phyloP scores from a whole-genome alignment of 2,888 invertebrate species.

The Chrysotoxum bicinctum region DNA sequence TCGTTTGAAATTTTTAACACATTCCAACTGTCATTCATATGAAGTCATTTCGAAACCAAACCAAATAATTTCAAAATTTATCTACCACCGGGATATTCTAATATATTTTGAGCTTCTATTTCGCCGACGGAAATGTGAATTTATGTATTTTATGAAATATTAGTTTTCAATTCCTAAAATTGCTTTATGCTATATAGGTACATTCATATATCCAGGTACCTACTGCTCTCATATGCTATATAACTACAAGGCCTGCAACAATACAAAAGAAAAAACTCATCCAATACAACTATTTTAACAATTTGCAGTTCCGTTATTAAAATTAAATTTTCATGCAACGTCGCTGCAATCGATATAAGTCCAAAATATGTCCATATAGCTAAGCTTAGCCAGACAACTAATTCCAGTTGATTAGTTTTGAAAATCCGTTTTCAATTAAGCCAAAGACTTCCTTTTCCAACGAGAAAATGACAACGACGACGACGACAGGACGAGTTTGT shows the following conservation, averaged over 20 bases:
- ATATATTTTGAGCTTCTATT: neutral
- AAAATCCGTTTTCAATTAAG: constrained; percentile 69
- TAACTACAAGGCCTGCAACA: neutral
- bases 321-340: constrained; percentile 6
- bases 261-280: neutral
- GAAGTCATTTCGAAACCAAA: no score
- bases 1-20: no score
- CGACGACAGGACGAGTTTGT: neutral
- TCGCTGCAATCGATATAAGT: constrained; percentile 40
- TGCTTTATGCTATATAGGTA: neutral
- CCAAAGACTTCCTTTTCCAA: constrained; percentile 35
- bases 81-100: neutral
- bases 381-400: constrained; percentile 38
- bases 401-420: constrained; percentile 70
- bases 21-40: no score
- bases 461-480: constrained; percentile 10
- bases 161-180: neutral
- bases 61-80: no score
- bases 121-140: neutral
- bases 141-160: neutral
- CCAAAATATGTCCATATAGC: constrained; percentile 13
- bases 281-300: neutral
- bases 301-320: neutral
- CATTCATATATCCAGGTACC: no score
- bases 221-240: neutral